A percentile compares a stretch with the other conserved stretches of the same genome.
Evolutionary conservation across 1,140 invertebrate species (phyloP).

Genomic region (Pseudoatta argentina): DNA sequence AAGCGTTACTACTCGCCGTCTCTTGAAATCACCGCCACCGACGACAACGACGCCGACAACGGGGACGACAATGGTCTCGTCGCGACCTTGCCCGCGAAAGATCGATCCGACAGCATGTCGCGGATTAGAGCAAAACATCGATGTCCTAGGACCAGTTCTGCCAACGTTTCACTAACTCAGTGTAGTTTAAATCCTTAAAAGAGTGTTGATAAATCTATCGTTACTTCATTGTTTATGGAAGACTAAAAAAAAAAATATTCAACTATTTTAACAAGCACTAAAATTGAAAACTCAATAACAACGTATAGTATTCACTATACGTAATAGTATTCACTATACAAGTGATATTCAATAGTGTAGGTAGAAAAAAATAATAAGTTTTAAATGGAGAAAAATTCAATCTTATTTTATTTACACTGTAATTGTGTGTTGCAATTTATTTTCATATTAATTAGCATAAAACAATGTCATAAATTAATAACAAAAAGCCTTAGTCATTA

Average conservation of each 20-base stretch:
- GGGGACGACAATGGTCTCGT: constrained; percentile 30
- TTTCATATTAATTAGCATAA: not conserved
- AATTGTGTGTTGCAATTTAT: not conserved
- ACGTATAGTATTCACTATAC: not conserved
- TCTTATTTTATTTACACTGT: constrained; percentile 14
- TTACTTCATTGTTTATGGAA: not conserved
- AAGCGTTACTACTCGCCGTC: constrained; percentile 14
- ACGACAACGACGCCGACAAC: constrained; percentile 26
- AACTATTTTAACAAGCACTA: not conserved
- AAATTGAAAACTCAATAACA: not conserved
- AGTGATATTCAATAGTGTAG: not conserved
- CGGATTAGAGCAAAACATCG: constrained; percentile 41
- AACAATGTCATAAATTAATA: not conserved
- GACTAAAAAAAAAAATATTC: not conserved
- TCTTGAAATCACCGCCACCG: constrained; percentile 30
- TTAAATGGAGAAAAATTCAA: not conserved
- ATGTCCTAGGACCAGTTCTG: not conserved
- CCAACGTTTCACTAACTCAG: not conserved
- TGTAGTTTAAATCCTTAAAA: constrained; percentile 3
- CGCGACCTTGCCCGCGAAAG: constrained; percentile 63
- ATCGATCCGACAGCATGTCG: constrained; percentile 46
- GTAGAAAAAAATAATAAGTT: constrained; percentile 7
- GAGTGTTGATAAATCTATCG: not conserved
- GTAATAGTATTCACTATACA: not conserved
- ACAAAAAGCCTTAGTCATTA: not conserved